Conservation (phyloP, 1,140 invertebrate species). For the Andricus grossulariae region DNA sequence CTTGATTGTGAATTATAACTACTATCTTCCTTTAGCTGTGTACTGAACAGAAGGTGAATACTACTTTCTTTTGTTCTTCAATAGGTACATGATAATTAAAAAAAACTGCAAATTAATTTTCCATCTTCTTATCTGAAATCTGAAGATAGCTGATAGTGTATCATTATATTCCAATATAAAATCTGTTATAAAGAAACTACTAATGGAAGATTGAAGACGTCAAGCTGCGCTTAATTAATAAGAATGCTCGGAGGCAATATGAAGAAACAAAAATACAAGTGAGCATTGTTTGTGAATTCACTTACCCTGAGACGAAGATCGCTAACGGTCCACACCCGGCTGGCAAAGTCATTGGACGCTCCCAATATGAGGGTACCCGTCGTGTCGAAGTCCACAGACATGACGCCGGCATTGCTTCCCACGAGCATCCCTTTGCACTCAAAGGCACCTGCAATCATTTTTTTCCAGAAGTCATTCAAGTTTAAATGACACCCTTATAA, state of each 20-base stretch:
- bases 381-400: conserved; percentile 95
- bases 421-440: conserved; percentile 86
- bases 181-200: no score
- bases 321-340: conserved; percentile 93
- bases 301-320: conserved; percentile 94
- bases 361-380: conserved; percentile 91
- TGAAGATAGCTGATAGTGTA: no score
- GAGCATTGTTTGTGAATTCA: conserved; percentile 45
- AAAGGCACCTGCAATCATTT: conserved; percentile 78
- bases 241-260: not conserved
- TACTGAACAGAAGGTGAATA: no score
- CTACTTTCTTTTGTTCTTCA: no score
- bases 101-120: no score
- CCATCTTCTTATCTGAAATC: no score
- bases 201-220: no score
- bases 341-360: conserved; percentile 96
- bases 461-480: conserved; percentile 50
- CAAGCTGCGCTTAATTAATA: not conserved
- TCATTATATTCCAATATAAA: no score
- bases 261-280: not conserved
- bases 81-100: no score
- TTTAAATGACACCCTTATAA: conserved; percentile 46
- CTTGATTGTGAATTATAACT: no score
- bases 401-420: conserved; percentile 95
- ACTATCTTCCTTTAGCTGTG: no score